Evolutionary conservation across 2,888 invertebrate genomes (phyloP).

Genomic region (Eristalis intricaria): DNA sequence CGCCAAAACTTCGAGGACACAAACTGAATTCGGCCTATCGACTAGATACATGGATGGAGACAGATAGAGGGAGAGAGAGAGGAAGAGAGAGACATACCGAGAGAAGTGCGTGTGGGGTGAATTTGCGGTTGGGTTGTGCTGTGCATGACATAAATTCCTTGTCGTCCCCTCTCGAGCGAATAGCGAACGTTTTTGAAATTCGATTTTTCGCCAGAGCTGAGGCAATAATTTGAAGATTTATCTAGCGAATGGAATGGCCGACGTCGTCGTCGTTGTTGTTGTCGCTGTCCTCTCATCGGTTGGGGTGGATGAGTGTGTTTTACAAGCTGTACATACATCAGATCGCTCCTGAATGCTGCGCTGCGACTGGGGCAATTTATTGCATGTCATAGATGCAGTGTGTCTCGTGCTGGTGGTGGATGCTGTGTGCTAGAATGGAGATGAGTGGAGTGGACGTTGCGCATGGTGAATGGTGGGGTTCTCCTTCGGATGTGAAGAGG

Average conservation of each 20-base stretch:
- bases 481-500: background rate
- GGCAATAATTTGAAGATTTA: constrained; percentile 67
- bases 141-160: constrained; percentile 55
- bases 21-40: background rate
- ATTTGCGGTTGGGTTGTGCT: constrained; percentile 29
- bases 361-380: constrained; percentile 39
- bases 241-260: constrained; percentile 45
- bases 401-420: constrained; percentile 4
- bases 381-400: constrained; percentile 30
- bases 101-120: constrained; percentile 12
- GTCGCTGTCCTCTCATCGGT: background rate
- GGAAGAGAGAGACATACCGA: background rate
- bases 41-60: background rate
- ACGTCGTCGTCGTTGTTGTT: background rate
- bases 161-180: constrained; percentile 44
- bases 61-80: too few relatives aligned
- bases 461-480: background rate
- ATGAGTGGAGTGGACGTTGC: background rate
- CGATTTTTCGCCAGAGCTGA: constrained; percentile 56
- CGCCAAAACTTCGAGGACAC: background rate
- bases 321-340: constrained; percentile 52
- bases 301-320: constrained; percentile 55
- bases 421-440: background rate
- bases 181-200: constrained; percentile 57
- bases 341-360: constrained; percentile 18